phyloP scores from a whole-genome alignment of 2,797 vertebrate genomes.

The Molossus molossus region DNA sequence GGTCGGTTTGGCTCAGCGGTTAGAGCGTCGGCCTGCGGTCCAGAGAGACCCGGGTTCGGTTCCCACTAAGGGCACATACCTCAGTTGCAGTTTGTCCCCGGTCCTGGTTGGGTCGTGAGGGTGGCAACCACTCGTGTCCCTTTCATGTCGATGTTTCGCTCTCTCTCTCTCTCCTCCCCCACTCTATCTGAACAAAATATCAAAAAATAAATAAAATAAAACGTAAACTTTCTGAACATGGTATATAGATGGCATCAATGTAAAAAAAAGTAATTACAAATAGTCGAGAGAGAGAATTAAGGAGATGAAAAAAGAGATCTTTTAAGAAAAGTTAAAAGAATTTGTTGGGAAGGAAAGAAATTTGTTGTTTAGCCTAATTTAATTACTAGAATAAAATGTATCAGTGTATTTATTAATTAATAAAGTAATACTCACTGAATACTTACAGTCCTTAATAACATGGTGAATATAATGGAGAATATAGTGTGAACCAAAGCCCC shows the following conservation, averaged over 20 bases:
- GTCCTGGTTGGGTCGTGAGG: too few species aligned
- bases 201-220: conserved; percentile 43
- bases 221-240: background rate
- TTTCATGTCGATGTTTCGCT: too few species aligned
- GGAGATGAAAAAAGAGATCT: background rate
- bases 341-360: background rate
- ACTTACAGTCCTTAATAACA: background rate
- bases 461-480: background rate
- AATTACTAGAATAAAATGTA: conserved; percentile 38
- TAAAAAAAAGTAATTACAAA: conserved; percentile 54
- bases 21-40: too few species aligned
- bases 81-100: too few species aligned
- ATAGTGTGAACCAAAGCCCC: background rate
- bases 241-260: background rate
- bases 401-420: conserved; percentile 41
- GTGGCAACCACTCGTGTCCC: too few species aligned
- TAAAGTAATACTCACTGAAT: conserved; percentile 33
- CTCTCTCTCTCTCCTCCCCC: too few species aligned
- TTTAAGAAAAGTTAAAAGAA: conserved; percentile 53
- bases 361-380: conserved; percentile 40
- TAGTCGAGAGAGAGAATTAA: background rate
- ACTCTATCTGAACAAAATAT: too few species aligned
- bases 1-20: too few species aligned
- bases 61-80: too few species aligned
- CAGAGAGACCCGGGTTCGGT: too few species aligned